Evolutionary conservation across 2,797 vertebrate genomes (phyloP).

Genomic region (Muscicapa striata): DNA sequence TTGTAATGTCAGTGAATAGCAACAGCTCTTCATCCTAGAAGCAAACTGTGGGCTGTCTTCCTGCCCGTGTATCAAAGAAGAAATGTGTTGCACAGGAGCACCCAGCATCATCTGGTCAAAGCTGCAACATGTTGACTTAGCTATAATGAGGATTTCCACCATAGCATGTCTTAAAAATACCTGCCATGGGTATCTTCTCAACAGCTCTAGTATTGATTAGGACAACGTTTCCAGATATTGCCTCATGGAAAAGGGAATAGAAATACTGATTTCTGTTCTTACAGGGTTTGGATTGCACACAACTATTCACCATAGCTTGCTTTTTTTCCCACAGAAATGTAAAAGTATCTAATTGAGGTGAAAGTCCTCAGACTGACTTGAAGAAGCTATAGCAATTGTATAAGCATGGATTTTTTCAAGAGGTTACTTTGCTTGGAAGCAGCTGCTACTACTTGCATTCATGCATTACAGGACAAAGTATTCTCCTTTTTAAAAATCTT

Average conservation of each 20-base stretch:
- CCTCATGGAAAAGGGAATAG: neutral
- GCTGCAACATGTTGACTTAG: neutral
- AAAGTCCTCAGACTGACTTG: neutral
- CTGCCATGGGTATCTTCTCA: neutral
- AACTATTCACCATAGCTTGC: neutral
- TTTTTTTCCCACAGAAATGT: neutral
- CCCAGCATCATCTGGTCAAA: neutral
- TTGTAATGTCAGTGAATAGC: neutral
- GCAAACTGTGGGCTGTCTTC: rapidly evolving
- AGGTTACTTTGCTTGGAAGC: neutral
- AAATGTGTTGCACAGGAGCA: neutral
- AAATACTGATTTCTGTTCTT: neutral
- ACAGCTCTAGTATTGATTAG: neutral
- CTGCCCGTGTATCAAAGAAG: neutral
- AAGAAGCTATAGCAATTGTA: neutral
- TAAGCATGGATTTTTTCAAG: neutral
- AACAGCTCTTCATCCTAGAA: neutral
- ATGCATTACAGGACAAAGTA: neutral
- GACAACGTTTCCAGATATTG: neutral
- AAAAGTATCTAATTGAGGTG: neutral
- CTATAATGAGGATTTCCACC: neutral
- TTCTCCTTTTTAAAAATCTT: rapidly evolving
- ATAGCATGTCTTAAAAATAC: neutral
- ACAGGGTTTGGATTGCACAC: neutral
- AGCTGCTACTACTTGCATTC: neutral